Evolutionary conservation across 2,888 invertebrate genomes (phyloP), one percentile per base, ranked within the genome.

Genomic region (Baronia brevicornis): DNA sequence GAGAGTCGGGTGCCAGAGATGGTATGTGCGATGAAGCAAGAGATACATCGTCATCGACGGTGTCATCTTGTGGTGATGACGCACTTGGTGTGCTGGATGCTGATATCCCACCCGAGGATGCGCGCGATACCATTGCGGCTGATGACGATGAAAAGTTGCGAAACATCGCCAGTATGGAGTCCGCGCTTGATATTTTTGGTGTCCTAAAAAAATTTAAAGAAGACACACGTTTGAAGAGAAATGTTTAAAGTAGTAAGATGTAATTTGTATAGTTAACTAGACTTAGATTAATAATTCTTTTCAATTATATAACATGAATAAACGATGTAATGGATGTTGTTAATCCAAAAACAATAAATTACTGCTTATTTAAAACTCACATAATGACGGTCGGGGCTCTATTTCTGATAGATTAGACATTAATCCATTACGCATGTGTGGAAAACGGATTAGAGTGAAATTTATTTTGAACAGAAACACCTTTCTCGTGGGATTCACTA

Each of bases 81-180:
- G 90, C 90, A 10, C 91, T 91, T 6, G 91, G 92, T 10, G 90
- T 90, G 27, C 90, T 90, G 4, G 90, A 90, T 9, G 89, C 87
- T 3, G 91, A 90, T 1, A 89, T 75, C 32, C 86, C 87, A 25
- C 89, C 80, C 2, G 90, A 89, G 12, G 90, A 86, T 2, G 88
- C 86, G 35, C 87, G 65, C 37, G 88, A 88, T 7, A 80, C 80
- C 35, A 86, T 85, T 21, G 87, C 87, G 2, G 88, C 87, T 35
- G 86, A 87, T 28, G 88, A 87, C 9, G 90, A 89, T 8, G 91
- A 89, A 59, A 91, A 91, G 58, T 90, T 91, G 33, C 90, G 82
- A 60, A 93, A 91, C 90, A 93, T 92, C 5, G 92, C 91, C 39
- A 92, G 69, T 43, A 93, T 90, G 1, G 92, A 92, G 67, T 93